Evolutionary conservation across 2,888 invertebrate genomes (phyloP).

Genomic region (Lepas anatifera): DNA sequence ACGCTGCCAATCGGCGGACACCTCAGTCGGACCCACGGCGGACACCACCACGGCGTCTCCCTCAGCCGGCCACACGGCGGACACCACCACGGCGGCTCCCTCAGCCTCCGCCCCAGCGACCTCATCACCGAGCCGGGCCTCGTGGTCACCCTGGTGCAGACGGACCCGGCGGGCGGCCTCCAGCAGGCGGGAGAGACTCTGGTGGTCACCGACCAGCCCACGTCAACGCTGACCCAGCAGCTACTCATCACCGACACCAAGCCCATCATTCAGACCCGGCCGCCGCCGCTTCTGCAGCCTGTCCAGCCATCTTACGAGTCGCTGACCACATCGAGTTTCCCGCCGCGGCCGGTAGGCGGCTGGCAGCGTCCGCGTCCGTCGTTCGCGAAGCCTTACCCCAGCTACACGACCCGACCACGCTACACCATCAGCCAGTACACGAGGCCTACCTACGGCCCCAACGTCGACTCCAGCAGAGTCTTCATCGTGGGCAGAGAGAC

Average conservation of each 20-base stretch:
- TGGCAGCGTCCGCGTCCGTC: neutral
- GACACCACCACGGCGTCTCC: too few species aligned
- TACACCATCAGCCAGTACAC: neutral
- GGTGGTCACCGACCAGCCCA: neutral
- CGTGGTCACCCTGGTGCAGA: too few species aligned
- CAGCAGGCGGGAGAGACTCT: too few species aligned
- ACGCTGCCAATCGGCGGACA: neutral
- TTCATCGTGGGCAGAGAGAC: conserved; percentile 8
- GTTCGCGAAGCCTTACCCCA: neutral
- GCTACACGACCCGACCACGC: neutral
- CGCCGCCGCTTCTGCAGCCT: neutral
- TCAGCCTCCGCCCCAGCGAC: conserved; percentile 14
- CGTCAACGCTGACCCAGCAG: neutral
- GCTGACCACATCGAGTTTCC: neutral
- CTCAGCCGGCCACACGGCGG: too few species aligned
- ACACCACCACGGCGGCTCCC: too few species aligned
- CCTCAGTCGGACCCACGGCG: neutral
- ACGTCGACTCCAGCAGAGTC: neutral
- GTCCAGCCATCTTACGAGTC: neutral
- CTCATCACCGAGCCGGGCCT: too few species aligned
- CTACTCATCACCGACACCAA: conserved; percentile 8
- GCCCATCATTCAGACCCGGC: conserved; percentile 10
- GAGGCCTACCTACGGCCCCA: neutral
- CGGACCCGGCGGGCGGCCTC: too few species aligned
- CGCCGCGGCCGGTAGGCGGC: neutral